Evolutionary conservation across 2,797 vertebrate species (phyloP), one percentile per base, ranked within the genome.

Genomic region (Lophotriccus pileatus): DNA sequence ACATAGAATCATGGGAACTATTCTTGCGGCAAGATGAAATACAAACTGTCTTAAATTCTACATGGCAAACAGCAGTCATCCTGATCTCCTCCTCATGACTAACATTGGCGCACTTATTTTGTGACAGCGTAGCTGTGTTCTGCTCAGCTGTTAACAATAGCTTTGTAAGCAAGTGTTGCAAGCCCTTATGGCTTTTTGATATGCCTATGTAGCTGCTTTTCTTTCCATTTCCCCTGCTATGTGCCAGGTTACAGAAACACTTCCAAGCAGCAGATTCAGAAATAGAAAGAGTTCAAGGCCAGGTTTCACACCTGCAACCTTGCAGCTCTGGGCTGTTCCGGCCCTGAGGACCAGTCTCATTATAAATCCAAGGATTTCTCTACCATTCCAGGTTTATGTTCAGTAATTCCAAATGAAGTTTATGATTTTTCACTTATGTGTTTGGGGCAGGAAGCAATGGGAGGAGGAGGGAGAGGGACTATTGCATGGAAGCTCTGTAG

Each of bases 241-340:
- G 80, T 82, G 95, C 91, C 93, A 96, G 92, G 74, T 95, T 94
- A 86, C 87, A 95, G 67, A 94, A 96, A 94, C 77, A 94, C 83
- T 96, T 96, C 93, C 93, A 96, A 94, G 80, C 91, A 96, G 91
- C 63, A 82, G 67, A 87, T 70, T 93, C 89, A 94, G 89, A 96
- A 97, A 96, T 91, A 95, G 96, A 95, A 94, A 73, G 62, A 91
- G 95, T 96, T 97, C 95, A 97, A 96, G 94, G 95, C 84, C 94
- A 94, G 82, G 91, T 89, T 96, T 91, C 82, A 75, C 95, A 97
- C 94, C 94, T 95, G 94, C 91, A 93, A 60, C 85, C 82, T 93
- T 90, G 82, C 77, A 84, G 52, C 67, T 86, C 77, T 67, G 39
- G 47, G 37, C 52, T 70, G 32, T 52, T 89, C 50, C 80, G 94